A percentile compares a stretch with the other conserved stretches of the same genome.
phyloP scores from a whole-genome alignment of 2,888 invertebrate species.

The Tipula unca region DNA sequence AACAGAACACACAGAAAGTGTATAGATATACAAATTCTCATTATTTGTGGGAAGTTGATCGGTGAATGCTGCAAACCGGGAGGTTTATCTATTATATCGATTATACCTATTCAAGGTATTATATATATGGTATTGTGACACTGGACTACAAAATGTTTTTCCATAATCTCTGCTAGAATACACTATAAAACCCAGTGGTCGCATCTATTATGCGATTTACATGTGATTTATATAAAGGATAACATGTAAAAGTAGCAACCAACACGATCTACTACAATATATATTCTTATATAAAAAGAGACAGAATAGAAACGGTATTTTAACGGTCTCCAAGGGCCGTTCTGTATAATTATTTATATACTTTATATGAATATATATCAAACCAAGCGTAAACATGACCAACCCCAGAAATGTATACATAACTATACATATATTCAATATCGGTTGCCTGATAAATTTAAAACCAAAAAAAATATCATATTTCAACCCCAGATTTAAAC shows the following conservation, averaged over 20 bases:
- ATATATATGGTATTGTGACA: neutral
- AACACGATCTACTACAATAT: neutral
- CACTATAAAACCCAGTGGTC: neutral
- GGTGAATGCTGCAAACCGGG: neutral
- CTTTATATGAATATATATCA: neutral
- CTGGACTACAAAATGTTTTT: neutral
- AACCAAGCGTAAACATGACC: neutral
- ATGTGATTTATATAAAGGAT: neutral
- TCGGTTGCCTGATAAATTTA: neutral
- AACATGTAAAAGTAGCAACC: neutral
- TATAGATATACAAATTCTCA: no score
- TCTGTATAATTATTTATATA: neutral
- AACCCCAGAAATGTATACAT: neutral
- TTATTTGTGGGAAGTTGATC: neutral
- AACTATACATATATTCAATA: neutral
- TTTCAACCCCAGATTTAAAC: neutral
- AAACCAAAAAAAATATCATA: neutral
- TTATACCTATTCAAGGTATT: neutral
- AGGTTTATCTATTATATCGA: neutral
- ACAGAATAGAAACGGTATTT: neutral
- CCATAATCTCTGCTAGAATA: neutral
- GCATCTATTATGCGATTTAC: neutral
- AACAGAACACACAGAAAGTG: neutral
- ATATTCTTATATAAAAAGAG: neutral
- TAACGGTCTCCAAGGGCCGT: neutral